phyloP scores from a whole-genome alignment of 2,888 invertebrate genomes.

The Sylvicola fuscatus region DNA sequence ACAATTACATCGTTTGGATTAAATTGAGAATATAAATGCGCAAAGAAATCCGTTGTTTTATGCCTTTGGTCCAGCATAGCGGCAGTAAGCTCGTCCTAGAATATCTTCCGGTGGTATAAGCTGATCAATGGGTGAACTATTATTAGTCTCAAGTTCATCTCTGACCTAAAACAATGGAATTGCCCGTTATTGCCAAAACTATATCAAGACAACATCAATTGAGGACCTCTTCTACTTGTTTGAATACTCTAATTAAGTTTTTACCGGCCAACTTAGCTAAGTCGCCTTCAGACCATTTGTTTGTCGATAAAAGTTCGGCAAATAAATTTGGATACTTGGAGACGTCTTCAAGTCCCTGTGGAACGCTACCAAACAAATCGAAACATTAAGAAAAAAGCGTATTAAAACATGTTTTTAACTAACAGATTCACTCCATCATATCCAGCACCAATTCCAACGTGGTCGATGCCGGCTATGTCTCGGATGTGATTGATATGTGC shows the following conservation, averaged over 20 bases:
- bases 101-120: conserved; percentile 35
- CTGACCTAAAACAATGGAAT: conserved; percentile 24
- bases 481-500: conserved; percentile 80
- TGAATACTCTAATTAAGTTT: conserved; percentile 65
- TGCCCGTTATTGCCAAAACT: no score
- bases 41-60: conserved; percentile 11
- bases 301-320: conserved; percentile 59
- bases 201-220: no score
- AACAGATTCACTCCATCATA: conserved; percentile 81
- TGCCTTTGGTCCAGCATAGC: conserved; percentile 29
- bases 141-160: conserved; percentile 32
- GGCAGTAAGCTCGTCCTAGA: conserved; percentile 34
- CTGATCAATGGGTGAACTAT: conserved; percentile 34
- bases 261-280: conserved; percentile 65
- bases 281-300: conserved; percentile 63
- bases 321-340: conserved; percentile 69
- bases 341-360: conserved; percentile 66
- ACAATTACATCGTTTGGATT: no score
- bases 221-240: conserved; percentile 56
- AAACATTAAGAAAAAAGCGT: neutral
- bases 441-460: conserved; percentile 73
- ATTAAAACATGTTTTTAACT: conserved; percentile 26
- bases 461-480: conserved; percentile 66
- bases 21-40: no score
- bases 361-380: conserved; percentile 21